Base-by-base conservation (phyloP, 2,888 invertebrate species). In the Leucophenga montana region DNA sequence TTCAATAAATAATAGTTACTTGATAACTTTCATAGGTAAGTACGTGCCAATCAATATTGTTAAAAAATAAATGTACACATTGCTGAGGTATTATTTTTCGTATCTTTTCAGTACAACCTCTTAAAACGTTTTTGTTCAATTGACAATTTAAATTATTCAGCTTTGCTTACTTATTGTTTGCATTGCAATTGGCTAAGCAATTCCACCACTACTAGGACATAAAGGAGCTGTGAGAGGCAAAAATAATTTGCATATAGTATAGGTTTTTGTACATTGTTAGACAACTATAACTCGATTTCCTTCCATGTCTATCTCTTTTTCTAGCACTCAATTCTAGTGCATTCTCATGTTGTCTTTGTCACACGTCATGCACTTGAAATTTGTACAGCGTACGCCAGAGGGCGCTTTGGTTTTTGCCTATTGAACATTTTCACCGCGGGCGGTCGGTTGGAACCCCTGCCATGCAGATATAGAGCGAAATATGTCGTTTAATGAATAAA, bases 111-210 rank as follows among this genome's bases (percentile, higher is more conserved):
- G 39, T 39, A 5, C 8, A 39, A 8, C 39, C 39, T 20, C n/a
- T 16, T 53, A 4, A 11, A 53, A 53, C 16, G 16, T 16, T 8
- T 68, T 72, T 72, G 75, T 75, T 77, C 78, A 84, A 82, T 83
- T 82, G 78, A 79, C 82, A 77, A 76, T 71, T 75, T 84, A 74
- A 85, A 84, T 85, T 79, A 85, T 83, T 84, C 76, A 84, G 11
- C 76, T 75, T 79, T 75, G 69, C 62, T 73, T 73, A 67, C 20
- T 46, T 18, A n/a, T 27, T 71, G 71, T 70, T 67, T 72, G 62
- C 56, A 72, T 69, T 77, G 75, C 75, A 71, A 20, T 14, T 31
- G 31, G 14, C 39, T 16, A 16, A 13, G n/a, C 9, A n/a, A 9
- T 39, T 33, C 14, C 22, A 22, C 18, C 16, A n/a, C n/a, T n/a